Evolutionary conservation across 1,140 invertebrate species (phyloP).

Genomic region (Drosophila yakuba): DNA sequence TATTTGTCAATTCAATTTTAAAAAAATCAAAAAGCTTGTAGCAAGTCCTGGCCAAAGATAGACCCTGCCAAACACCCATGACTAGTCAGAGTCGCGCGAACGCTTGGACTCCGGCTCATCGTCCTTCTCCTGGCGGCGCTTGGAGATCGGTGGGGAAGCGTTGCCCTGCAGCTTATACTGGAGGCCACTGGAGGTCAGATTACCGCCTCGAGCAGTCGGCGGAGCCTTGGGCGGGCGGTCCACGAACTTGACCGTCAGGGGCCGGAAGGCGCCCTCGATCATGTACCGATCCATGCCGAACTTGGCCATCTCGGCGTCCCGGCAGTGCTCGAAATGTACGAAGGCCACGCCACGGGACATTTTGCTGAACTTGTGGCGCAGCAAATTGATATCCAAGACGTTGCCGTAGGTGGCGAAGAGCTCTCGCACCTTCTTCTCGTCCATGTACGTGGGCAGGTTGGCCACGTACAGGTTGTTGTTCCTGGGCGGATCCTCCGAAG

Average conservation of each 20-base stretch:
- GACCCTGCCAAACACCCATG: no score
- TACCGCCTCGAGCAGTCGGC: no score
- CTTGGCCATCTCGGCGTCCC: constrained; percentile 13
- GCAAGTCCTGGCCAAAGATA: no score
- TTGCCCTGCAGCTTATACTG: neutral
- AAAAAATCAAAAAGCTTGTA: neutral
- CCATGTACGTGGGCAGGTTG: neutral
- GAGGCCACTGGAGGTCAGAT: neutral
- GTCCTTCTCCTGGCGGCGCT: neutral
- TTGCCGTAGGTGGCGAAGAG: constrained; percentile 25
- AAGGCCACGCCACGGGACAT: constrained; percentile 26
- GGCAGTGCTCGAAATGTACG: constrained; percentile 11
- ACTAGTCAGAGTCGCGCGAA: neutral
- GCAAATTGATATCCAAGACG: constrained; percentile 13
- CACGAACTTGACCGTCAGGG: constrained; percentile 8
- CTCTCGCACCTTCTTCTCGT: neutral
- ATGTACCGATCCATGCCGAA: neutral
- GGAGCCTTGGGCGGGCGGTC: neutral
- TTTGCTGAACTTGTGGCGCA: constrained; percentile 1
- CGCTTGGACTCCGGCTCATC: neutral
- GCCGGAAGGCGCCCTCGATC: neutral
- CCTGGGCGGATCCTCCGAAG: neutral
- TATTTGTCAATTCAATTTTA: no score
- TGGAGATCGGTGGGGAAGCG: neutral
- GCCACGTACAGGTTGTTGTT: constrained; percentile 28